Evolutionary conservation across 1,140 invertebrate genomes (phyloP).

Genomic region (Luehdorfia chinensis): DNA sequence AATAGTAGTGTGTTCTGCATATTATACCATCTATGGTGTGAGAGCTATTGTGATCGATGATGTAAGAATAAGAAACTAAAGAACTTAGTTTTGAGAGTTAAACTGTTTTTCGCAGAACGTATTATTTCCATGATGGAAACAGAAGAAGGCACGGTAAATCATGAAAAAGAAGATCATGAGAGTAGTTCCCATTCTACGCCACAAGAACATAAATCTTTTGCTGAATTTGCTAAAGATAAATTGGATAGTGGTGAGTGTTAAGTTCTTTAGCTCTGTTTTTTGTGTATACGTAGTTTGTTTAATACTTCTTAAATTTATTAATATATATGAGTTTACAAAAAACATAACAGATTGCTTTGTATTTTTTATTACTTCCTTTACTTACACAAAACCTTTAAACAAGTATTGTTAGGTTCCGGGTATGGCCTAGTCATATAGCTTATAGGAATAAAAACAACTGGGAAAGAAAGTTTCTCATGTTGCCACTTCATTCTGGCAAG

Average conservation of each 20-base stretch:
- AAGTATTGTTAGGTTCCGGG: too few relatives aligned
- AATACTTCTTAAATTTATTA: too few relatives aligned
- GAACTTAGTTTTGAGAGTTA: slow-evolving; percentile 29
- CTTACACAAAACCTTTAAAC: too few relatives aligned
- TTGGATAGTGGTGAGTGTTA: slow-evolving; percentile 63
- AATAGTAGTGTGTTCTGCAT: not conserved
- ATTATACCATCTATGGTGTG: slow-evolving; percentile 3
- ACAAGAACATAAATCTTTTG: slow-evolving; percentile 67
- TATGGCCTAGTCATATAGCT: too few relatives aligned
- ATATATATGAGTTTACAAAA: too few relatives aligned
- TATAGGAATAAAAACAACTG: too few relatives aligned
- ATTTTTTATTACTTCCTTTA: too few relatives aligned
- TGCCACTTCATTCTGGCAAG: too few relatives aligned
- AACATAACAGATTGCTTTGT: too few relatives aligned
- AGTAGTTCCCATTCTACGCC: slow-evolving; percentile 65
- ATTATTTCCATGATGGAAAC: slow-evolving; percentile 47
- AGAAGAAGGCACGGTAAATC: slow-evolving; percentile 45
- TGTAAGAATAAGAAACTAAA: slow-evolving; percentile 60
- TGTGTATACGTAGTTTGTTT: too few relatives aligned
- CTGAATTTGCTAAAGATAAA: slow-evolving; percentile 71
- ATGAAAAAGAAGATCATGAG: slow-evolving; percentile 63
- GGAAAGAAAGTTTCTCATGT: too few relatives aligned
- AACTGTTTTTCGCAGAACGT: slow-evolving; percentile 29
- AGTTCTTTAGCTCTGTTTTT: too few relatives aligned
- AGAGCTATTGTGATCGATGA: slow-evolving; percentile 62